Evolutionary conservation across 2,113 vertebrate species (phyloP).

Genomic region (Nothocercus nigrocapillus): DNA sequence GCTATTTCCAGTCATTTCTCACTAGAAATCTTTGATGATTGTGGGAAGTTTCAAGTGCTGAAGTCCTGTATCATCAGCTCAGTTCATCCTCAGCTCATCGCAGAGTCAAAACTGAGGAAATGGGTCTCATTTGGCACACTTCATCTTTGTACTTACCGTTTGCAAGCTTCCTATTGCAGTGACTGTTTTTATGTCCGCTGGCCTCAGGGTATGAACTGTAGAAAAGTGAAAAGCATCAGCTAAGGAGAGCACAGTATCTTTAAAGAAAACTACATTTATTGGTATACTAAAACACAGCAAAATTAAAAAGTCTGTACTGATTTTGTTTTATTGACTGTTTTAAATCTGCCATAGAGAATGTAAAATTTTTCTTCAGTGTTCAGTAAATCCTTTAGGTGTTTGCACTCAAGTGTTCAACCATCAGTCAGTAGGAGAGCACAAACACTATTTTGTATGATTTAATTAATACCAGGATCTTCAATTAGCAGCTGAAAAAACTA

Average conservation of each 20-base stretch:
- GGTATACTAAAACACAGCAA: background rate
- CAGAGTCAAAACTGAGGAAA: background rate
- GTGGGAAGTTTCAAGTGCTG: background rate
- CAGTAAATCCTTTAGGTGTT: background rate
- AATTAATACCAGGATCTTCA: background rate
- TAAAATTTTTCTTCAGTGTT: background rate
- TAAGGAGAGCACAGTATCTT: background rate
- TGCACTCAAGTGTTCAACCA: background rate
- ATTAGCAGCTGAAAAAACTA: background rate
- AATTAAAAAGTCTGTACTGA: background rate
- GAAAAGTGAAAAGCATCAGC: background rate
- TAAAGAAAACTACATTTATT: background rate
- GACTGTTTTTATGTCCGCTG: constrained; percentile 76
- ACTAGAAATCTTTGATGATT: constrained; percentile 10
- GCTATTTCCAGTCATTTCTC: constrained; percentile 40
- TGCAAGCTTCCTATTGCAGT: constrained; percentile 71
- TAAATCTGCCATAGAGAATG: background rate
- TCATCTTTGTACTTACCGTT: constrained; percentile 69
- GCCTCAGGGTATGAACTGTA: constrained; percentile 78
- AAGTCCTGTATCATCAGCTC: background rate
- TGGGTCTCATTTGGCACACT: background rate
- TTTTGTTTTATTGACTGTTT: background rate
- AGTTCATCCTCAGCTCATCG: background rate
- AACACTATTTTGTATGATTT: background rate
- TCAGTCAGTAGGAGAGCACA: background rate